Base-by-base conservation (phyloP, 2,113 vertebrate genomes). In the Nicator chloris region DNA sequence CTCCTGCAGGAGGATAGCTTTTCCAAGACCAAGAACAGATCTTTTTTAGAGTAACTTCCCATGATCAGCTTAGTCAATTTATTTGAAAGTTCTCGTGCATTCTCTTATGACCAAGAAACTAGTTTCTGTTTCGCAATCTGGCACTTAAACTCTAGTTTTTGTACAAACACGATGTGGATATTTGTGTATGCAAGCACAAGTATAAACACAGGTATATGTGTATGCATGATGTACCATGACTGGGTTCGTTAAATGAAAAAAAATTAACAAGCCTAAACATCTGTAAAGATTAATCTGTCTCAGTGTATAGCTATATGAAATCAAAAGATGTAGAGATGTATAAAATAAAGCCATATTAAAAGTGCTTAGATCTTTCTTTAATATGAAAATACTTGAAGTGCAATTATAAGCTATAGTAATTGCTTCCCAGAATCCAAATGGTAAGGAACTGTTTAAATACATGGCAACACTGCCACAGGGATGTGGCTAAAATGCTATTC, bases 391-490 rank as follows among this genome's bases (percentile, higher is more conserved):
- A n/a, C 6, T 15, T 69, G 35, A 86, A 60, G 15, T 42, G 9
- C 10, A 76, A 28, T 64, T 87, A 22, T 6, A 69, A 70, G 24
- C 7, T 33, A n/a, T 33, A 56, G 7, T 31, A 4, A 39, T 30
- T 75, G 11, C 15, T 57, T 82, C 15, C 13, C 47, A 66, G 28
- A 31, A 73, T 57, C 24, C 6, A 90, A 49, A 54, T 31, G 8
- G 1, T n/a, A 45, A 82, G 13, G 15, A 88, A 26, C 15, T 63
- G 6, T 27, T 82, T 78, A 90, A 49, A 61, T 61, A 49, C 0
- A 0, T 10, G 5, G 24, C 31, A 16, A 53, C 28, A 27, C 7
- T 9, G 4, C 13, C 22, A 49, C 14, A 61, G 6, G 22, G 1
- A 45, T 40, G 8, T 44, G 18, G 19, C 15, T 75, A 78, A 85